Conservation (phyloP, 2,797 vertebrate genomes). For the Petrocephalus sullivani region DNA sequence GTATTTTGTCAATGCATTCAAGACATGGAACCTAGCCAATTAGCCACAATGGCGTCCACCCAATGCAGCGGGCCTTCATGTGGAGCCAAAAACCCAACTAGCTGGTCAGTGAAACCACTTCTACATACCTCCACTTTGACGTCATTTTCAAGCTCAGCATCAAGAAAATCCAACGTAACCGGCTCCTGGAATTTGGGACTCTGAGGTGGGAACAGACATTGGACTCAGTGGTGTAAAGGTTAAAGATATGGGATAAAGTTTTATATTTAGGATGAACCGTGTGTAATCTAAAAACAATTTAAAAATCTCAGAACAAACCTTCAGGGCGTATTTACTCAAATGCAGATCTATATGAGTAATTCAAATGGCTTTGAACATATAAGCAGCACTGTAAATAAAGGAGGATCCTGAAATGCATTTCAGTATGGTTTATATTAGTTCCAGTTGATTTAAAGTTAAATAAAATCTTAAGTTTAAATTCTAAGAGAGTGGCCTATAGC, state of each 20-base stretch:
- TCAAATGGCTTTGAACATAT: neutral
- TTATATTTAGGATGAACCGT: neutral
- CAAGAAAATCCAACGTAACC: slow-evolving; percentile 92
- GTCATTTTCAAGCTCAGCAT: slow-evolving; percentile 94
- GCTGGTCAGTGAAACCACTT: neutral
- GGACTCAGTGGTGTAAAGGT: neutral
- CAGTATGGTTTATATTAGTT: neutral
- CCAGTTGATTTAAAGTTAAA: slow-evolving; percentile 9
- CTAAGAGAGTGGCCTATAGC: neutral
- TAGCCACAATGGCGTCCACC: neutral
- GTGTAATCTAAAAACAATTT: neutral
- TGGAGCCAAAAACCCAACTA: neutral
- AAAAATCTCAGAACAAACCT: neutral
- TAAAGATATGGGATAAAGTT: neutral
- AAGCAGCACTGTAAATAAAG: neutral
- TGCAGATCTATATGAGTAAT: neutral
- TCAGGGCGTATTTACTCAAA: neutral
- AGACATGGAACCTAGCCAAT: neutral
- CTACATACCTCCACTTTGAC: slow-evolving; percentile 89
- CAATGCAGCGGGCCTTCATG: neutral
- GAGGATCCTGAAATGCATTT: neutral
- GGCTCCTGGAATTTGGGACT: slow-evolving; percentile 99
- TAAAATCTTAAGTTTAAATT: neutral
- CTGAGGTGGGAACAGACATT: slow-evolving; percentile 58
- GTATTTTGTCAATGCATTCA: neutral